phyloP scores from a whole-genome alignment of 2,113 vertebrate species.

The Rattus norvegicus region GRCr8 NC_086024.1:34975501-34976000 shows the following conservation, averaged over 20 bases:
- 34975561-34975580: neutral
- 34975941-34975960: no score
- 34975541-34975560: no score
- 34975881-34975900: neutral
- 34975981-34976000: no score
- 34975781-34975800: slow-evolving; percentile 21
- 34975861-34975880: slow-evolving; percentile 23
- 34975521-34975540: neutral
- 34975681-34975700: neutral
- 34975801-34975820: neutral
- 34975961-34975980: no score
- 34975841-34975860: neutral
- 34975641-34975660: neutral
- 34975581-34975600: neutral
- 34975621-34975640: neutral
- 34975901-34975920: neutral
- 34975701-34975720: neutral
- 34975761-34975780: neutral
- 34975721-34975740: neutral
- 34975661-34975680: neutral
- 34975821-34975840: neutral
- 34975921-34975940: no score
- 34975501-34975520: neutral
- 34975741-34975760: neutral
- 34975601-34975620: neutral